Conservation (phyloP, 1,140 invertebrate species). For the Drosophila aff. region DNA sequence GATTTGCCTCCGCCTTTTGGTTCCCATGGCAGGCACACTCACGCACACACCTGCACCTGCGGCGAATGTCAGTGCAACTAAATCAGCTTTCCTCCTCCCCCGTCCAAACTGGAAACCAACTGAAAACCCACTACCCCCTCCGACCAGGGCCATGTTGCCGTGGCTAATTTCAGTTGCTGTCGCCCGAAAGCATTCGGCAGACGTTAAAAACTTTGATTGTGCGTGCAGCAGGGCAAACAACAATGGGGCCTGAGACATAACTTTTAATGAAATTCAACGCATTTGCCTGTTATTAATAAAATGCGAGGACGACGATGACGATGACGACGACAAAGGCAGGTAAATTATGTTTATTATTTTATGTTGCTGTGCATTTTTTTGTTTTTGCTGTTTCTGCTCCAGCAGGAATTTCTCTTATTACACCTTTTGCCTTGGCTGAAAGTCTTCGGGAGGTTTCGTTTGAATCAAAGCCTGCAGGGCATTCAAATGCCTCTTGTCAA, state of each 20-base stretch:
- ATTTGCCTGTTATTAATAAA: constrained; percentile 79
- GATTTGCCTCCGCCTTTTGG: constrained; percentile 34
- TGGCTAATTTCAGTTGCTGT: constrained; percentile 61
- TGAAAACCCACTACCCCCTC: too few species aligned
- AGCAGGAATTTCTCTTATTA: constrained; percentile 69
- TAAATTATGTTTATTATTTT: constrained; percentile 83
- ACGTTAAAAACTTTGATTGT: constrained; percentile 63
- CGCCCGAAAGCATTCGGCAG: constrained; percentile 56
- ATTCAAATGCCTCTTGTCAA: constrained; percentile 70
- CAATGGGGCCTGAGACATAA: constrained; percentile 54
- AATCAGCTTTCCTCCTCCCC: constrained; percentile 8
- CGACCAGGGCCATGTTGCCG: constrained; percentile 15
- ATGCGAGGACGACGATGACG: constrained; percentile 60
- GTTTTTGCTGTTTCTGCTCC: constrained; percentile 21
- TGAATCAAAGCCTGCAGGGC: constrained; percentile 65
- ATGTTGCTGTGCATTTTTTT: constrained; percentile 35
- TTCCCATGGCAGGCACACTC: constrained; percentile 8
- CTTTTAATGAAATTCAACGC: constrained; percentile 81
- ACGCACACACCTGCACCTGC: constrained; percentile 13
- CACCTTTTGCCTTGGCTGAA: constrained; percentile 42
- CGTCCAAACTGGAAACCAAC: neutral
- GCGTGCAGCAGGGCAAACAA: constrained; percentile 46
- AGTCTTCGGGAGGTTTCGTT: constrained; percentile 25
- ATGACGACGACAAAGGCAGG: constrained; percentile 60
- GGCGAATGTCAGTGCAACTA: constrained; percentile 54